Evolutionary conservation across 2,797 vertebrate species (phyloP).

Genomic region (Macropodus opercularis): DNA sequence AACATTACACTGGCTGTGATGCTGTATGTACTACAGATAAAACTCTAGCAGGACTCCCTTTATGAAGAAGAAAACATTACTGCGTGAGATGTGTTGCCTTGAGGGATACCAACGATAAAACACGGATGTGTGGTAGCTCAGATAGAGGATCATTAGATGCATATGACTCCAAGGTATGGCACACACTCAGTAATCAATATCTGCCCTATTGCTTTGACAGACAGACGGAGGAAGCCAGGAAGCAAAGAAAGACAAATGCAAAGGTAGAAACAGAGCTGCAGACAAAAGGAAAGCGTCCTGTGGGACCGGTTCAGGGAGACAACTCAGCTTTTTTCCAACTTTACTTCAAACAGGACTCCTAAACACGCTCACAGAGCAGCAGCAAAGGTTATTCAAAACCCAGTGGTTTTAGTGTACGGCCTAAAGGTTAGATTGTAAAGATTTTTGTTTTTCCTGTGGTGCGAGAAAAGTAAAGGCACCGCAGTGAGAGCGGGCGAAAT

Average conservation of each 20-base stretch:
- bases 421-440: constrained; percentile 52
- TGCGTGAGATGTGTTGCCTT: constrained; percentile 36
- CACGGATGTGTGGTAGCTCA: constrained; percentile 30
- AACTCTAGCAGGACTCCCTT: constrained; percentile 13
- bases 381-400: constrained; percentile 65
- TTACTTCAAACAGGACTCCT: constrained; percentile 60
- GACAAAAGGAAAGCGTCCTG: constrained; percentile 41
- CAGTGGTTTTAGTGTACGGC: constrained; percentile 54
- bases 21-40: not conserved
- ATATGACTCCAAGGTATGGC: constrained; percentile 55
- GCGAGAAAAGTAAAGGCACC: constrained; percentile 28
- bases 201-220: constrained; percentile 59
- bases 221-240: constrained; percentile 26
- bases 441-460: constrained; percentile 35
- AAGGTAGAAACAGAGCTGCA: constrained; percentile 43
- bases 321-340: constrained; percentile 56
- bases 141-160: constrained; percentile 34
- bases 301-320: constrained; percentile 49
- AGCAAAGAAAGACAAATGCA: constrained; percentile 39
- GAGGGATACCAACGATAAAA: constrained; percentile 52
- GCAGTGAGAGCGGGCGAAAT: no score
- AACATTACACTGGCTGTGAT: constrained; percentile 15
- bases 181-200: constrained; percentile 67
- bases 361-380: constrained; percentile 46
- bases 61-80: constrained; percentile 25